These are phyloP conservation scores for Temnothorax nylanderi DNA, from an alignment of 1,140 invertebrate species.

Conservation along the genomic window DNA sequence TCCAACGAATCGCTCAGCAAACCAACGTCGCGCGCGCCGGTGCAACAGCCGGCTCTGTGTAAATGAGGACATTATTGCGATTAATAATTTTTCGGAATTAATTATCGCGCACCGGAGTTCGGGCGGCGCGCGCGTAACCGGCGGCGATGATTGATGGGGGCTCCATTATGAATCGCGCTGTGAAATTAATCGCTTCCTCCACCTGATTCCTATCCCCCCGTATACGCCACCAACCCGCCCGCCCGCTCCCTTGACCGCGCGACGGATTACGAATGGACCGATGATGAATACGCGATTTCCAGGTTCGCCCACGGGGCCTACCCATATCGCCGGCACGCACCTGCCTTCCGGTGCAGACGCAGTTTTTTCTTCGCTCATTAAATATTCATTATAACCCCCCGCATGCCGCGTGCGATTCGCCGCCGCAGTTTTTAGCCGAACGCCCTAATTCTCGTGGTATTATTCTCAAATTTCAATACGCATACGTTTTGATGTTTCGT, in stretches of 20 bases:
- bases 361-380: conserved; percentile 66
- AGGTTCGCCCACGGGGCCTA: conserved; percentile 60
- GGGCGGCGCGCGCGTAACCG: conserved; percentile 71
- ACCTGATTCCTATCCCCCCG: not conserved
- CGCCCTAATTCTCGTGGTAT: conserved; percentile 41
- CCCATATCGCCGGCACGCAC: conserved; percentile 63
- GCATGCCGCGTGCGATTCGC: not conserved
- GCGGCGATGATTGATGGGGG: conserved; percentile 80
- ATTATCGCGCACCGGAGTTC: conserved; percentile 74
- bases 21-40: conserved; percentile 47
- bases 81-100: conserved; percentile 83
- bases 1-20: conserved; percentile 66
- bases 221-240: conserved; percentile 8
- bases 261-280: conserved; percentile 75
- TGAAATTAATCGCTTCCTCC: conserved; percentile 81
- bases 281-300: conserved; percentile 79
- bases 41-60: conserved; percentile 49
- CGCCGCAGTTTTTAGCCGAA: conserved; percentile 33
- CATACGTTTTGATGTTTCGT: not conserved
- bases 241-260: conserved; percentile 62
- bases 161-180: conserved; percentile 82
- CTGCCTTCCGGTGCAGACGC: conserved; percentile 58
- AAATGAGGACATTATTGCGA: conserved; percentile 79
- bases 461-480: conserved; percentile 46
- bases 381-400: conserved; percentile 58